Conservation (phyloP, 2,888 invertebrate species). For the Onthophagus sagittarius region DNA sequence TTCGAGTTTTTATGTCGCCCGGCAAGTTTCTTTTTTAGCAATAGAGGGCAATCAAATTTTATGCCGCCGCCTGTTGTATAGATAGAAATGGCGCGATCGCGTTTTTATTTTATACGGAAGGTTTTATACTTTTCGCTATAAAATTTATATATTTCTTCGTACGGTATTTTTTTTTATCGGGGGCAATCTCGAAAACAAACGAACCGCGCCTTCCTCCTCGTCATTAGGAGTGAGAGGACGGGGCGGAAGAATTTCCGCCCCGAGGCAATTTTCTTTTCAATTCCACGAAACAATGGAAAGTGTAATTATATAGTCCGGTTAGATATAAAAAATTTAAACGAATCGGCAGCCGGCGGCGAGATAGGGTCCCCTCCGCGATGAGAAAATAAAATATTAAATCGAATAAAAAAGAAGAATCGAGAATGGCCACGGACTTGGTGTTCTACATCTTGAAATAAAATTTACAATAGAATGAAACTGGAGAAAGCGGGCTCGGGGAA, state of each 20-base stretch:
- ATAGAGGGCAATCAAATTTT: conserved; percentile 4
- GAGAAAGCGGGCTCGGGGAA: conserved; percentile 9
- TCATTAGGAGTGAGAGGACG: conserved; percentile 1
- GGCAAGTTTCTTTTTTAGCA: conserved; percentile 2
- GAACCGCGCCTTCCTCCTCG: not conserved
- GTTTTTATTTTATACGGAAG: conserved; percentile 6
- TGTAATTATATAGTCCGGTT: conserved; percentile 25
- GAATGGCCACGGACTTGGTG: conserved; percentile 1
- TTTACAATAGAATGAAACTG: conserved; percentile 31
- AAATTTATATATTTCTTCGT: conserved; percentile 5
- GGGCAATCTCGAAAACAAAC: not conserved
- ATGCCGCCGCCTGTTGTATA: not conserved
- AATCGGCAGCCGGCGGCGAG: conserved; percentile 20
- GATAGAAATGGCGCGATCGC: not conserved
- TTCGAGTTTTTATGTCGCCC: conserved; percentile 1
- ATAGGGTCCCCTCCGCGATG: conserved; percentile 27
- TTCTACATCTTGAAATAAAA: conserved; percentile 40
- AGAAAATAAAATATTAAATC: conserved; percentile 44
- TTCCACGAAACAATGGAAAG: conserved; percentile 23
- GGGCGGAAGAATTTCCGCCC: not conserved
- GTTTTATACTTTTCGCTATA: conserved; percentile 9
- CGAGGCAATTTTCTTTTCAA: conserved; percentile 12
- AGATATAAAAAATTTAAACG: conserved; percentile 24
- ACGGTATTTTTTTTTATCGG: not conserved
- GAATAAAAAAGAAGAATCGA: conserved; percentile 40